phyloP scores from a whole-genome alignment of 2,113 vertebrate genomes.

The Nycticebus coucang region DNA sequence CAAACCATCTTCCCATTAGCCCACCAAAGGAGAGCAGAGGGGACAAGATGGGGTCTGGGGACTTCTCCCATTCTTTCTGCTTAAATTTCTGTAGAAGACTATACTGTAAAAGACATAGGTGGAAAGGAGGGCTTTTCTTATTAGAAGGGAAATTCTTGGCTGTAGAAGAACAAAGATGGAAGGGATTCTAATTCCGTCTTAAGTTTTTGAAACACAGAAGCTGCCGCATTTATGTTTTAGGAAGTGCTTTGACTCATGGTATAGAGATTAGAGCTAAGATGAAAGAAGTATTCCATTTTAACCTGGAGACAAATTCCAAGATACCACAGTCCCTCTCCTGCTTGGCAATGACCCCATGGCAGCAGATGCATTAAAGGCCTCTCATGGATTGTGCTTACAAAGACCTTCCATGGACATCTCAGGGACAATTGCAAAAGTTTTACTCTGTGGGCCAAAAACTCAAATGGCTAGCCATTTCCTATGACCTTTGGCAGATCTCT shows the following conservation, averaged over 20 bases:
- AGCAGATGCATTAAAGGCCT: background rate
- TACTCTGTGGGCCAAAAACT: background rate
- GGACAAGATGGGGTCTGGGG: background rate
- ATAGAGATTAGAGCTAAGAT: constrained; percentile 21
- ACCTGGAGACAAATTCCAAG: background rate
- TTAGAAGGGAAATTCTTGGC: background rate
- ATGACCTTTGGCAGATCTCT: constrained; percentile 10
- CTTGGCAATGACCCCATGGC: fast-evolving
- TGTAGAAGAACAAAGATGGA: constrained; percentile 31
- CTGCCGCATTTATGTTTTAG: constrained; percentile 24
- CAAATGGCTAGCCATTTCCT: background rate
- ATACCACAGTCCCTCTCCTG: background rate
- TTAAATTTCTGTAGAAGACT: background rate
- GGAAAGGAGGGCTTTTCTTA: background rate
- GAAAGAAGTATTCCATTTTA: constrained; percentile 36
- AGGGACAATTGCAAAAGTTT: constrained; percentile 1
- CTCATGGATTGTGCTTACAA: background rate
- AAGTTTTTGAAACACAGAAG: constrained; percentile 52
- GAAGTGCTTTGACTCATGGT: constrained; percentile 27
- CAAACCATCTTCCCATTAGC: background rate
- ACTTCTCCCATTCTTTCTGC: background rate
- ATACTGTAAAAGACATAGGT: background rate
- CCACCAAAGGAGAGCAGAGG: background rate
- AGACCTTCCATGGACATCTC: background rate
- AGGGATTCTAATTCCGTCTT: constrained; percentile 47